These are phyloP conservation scores for Thymelicus sylvestris DNA, from an alignment of 2,888 invertebrate species.

Conservation along the genomic window DNA sequence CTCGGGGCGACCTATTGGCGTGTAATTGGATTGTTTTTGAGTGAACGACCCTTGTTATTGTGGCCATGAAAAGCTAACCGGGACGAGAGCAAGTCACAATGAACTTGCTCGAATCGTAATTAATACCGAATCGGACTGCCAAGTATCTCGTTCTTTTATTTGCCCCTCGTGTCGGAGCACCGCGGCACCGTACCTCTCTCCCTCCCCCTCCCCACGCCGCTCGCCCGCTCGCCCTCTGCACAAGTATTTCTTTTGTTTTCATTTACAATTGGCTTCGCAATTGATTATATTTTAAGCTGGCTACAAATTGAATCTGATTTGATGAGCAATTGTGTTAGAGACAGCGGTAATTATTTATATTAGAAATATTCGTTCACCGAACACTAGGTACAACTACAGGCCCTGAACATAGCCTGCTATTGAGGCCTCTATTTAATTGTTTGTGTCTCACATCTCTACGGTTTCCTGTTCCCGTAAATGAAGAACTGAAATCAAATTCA, in stretches of 20 bases:
- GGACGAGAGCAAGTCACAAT: slow-evolving; percentile 22
- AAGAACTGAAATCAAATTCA: too few species aligned
- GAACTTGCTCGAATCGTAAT: slow-evolving; percentile 34
- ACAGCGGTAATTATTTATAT: background rate
- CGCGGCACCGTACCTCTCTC: background rate
- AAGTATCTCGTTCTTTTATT: slow-evolving; percentile 33
- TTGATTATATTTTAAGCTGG: slow-evolving; percentile 5
- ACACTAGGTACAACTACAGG: too few species aligned
- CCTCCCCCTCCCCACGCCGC: too few species aligned
- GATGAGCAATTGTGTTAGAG: background rate
- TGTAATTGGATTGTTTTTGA: slow-evolving; percentile 62
- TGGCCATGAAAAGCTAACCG: slow-evolving; percentile 36
- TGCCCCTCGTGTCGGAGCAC: slow-evolving; percentile 9
- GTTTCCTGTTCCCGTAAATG: too few species aligned
- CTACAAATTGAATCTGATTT: slow-evolving; percentile 1
- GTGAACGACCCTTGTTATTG: slow-evolving; percentile 42
- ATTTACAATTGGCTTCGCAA: slow-evolving; percentile 16
- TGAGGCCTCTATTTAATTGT: too few species aligned
- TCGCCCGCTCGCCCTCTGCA: background rate
- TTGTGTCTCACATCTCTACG: too few species aligned
- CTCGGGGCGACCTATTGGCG: slow-evolving; percentile 47
- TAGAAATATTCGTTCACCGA: too few species aligned
- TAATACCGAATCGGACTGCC: slow-evolving; percentile 33
- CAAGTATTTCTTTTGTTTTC: slow-evolving; percentile 27
- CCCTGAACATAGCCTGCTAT: too few species aligned